Base-by-base conservation (phyloP, 2,888 invertebrate genomes). In the Mythimna loreyi region DNA sequence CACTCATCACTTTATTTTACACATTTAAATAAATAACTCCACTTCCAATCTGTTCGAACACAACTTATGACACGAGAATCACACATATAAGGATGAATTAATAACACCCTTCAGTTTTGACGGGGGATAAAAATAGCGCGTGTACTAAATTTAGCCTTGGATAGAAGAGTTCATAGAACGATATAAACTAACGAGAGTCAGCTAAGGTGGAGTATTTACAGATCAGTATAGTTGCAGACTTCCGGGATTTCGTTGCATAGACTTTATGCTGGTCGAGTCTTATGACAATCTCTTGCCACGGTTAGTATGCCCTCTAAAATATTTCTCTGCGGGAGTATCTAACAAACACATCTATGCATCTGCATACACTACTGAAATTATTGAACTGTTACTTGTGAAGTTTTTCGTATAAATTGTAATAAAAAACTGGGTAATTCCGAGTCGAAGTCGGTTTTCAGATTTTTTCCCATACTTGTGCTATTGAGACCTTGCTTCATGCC, bases 81-180 rank as follows among this genome's bases (percentile, higher is more conserved):
- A 72, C 80, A 70, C 56, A 58, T 67, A 23, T 58, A 72, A 28
- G 74, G 56, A 65, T 77, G 69, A 77, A 75, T 75, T 80, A 75
- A 76, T 70, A 80, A 64, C 74, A 75, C 82, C 78, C 83, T 83
- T 81, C 78, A 81, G 70, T 78, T 83, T 80, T 83, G 82, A 81
- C 77, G 75, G 80, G 60, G 61, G 52, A 67, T 79, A 76, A 68
- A 81, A 74, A 75, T 83, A 83, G 73, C 56, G 50, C 36, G 57
- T 9, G 8, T 30, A 40, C 66, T 83, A 81, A 78, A 75, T 73
- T 75, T 83, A 81, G 72, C 52, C 36, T 55, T 50, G 33, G 62
- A 75, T 78, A 75, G 80, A 80, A 30, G 81, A 74, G 82, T 82
- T 82, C 76, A 79, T 72, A 78, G 82, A 62, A 83, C 81, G 81